A percentile compares a stretch with the other conserved stretches of the same genome.
phyloP scores from a whole-genome alignment of 2,888 invertebrate genomes.

The Amphipoea lucens region DNA sequence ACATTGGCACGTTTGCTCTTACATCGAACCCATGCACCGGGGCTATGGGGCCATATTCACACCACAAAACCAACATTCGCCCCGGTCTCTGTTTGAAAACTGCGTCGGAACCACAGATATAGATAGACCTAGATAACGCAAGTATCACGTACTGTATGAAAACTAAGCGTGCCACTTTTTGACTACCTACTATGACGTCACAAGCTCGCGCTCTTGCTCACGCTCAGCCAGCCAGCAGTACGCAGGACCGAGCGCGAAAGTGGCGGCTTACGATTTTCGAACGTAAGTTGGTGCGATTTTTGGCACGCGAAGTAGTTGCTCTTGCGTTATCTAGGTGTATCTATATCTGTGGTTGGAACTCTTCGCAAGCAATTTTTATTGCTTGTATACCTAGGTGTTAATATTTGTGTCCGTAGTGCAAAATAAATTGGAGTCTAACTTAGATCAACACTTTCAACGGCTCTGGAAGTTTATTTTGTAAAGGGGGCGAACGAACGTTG shows the following conservation, averaged over 20 bases:
- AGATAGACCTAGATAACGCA: too few relatives aligned
- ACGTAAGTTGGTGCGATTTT: too few relatives aligned
- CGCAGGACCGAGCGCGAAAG: too few relatives aligned
- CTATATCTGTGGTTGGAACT: conserved; percentile 1
- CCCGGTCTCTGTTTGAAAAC: conserved; percentile 2
- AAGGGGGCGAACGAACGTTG: conserved; percentile 1
- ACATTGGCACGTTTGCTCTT: conserved; percentile 18
- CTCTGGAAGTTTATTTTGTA: conserved; percentile 22
- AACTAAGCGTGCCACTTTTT: too few relatives aligned
- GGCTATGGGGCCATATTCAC: background rate
- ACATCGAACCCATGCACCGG: background rate
- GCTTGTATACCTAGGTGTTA: conserved; percentile 6
- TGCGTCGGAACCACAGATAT: conserved; percentile 7
- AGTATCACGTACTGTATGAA: too few relatives aligned
- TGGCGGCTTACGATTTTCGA: too few relatives aligned
- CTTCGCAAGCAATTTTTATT: conserved; percentile 8
- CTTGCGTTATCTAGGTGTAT: too few relatives aligned
- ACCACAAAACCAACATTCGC: conserved; percentile 19
- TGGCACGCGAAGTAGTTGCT: too few relatives aligned
- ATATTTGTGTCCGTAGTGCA: conserved; percentile 13
- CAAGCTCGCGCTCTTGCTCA: too few relatives aligned
- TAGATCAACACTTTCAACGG: conserved; percentile 40
- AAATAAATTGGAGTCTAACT: conserved; percentile 45
- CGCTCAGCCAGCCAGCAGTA: too few relatives aligned
- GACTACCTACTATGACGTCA: too few relatives aligned